Evolutionary conservation across 2,888 invertebrate genomes (phyloP).

Genomic region (Dione vanillae): DNA sequence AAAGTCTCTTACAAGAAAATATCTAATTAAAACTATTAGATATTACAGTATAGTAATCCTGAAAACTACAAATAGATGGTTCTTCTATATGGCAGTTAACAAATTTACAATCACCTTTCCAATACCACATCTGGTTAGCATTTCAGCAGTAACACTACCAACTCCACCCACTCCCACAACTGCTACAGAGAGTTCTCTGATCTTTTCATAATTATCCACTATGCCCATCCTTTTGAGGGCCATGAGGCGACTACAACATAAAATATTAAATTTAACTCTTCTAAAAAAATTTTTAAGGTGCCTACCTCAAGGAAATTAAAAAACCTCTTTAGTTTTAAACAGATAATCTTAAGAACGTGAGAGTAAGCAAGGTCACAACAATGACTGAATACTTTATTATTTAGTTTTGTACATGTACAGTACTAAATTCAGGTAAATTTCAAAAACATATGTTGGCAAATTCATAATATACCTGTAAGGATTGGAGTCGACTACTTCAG

Average conservation of each 20-base stretch:
- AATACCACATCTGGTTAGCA: conserved; percentile 99
- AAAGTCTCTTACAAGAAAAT: too few relatives aligned
- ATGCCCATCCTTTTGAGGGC: conserved; percentile 99
- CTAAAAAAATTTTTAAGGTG: too few relatives aligned
- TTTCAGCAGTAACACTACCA: conserved; percentile 99
- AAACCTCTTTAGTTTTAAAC: too few relatives aligned
- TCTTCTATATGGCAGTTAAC: too few relatives aligned
- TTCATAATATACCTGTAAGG: conserved; percentile 92
- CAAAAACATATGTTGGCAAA: conserved; percentile 39
- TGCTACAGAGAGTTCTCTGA: conserved; percentile 94
- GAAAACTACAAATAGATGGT: too few relatives aligned
- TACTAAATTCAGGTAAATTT: not conserved
- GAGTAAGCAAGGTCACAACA: not conserved
- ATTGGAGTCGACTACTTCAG: conserved; percentile 98
- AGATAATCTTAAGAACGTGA: not conserved
- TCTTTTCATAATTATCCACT: conserved; percentile 97
- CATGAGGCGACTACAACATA: conserved; percentile 93
- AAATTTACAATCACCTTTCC: conserved; percentile 88
- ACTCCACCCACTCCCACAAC: conserved; percentile 99
- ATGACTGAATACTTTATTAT: not conserved
- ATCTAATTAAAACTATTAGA: too few relatives aligned
- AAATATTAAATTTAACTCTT: conserved; percentile 5
- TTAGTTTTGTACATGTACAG: not conserved
- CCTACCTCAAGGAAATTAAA: too few relatives aligned
- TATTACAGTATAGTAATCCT: too few relatives aligned